Evolutionary conservation across 1,140 invertebrate genomes (phyloP), one percentile per base, ranked within the genome.

Genomic region (Orussus abietinus): DNA sequence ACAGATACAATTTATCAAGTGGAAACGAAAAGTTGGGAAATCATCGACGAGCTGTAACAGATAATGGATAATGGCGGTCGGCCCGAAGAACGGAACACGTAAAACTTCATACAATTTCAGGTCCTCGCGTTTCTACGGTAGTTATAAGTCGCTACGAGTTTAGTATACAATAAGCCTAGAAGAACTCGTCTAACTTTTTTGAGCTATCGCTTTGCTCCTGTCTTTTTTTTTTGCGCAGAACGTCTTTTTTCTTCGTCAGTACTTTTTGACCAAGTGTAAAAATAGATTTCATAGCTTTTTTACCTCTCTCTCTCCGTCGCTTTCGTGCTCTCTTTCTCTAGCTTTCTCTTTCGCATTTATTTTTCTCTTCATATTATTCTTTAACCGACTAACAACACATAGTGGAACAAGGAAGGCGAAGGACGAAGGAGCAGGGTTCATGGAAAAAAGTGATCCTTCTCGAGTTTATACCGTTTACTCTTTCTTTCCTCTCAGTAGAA

Each of bases 211-310:
- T 25, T 25, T 25, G 22, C 22, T 25, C n/a, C 22, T 7, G 6
- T 25, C n/a, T 25, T 25, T 25, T 25, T 25, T 25, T 25, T 25
- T 25, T 25, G 22, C 22, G n/a, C 6, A 25, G n/a, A 25, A 25
- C n/a, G 6, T 25, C 22, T 29, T 39, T 43, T 49, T 40, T 30
- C 40, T 26, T 49, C 51, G 51, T 43, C 21, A 42, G 40, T 41
- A 47, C 30, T 46, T 50, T 45, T 57, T 53, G 51, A 61, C 42
- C 55, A 57, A 59, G 59, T 65, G 62, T 63, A 65, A 65, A 65
- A 65, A 65, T 65, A 65, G 51, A 65, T 58, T 62, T 58, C 39
- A 38, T 51, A 28, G 49, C 29, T 32, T 42, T 47, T 43, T 22
- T 22, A 29, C 36, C 20, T 29, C 37, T 39, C 42, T 44, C 42